phyloP scores from a whole-genome alignment of 2,797 vertebrate genomes.

The Sylvilagus floridanus region DNA sequence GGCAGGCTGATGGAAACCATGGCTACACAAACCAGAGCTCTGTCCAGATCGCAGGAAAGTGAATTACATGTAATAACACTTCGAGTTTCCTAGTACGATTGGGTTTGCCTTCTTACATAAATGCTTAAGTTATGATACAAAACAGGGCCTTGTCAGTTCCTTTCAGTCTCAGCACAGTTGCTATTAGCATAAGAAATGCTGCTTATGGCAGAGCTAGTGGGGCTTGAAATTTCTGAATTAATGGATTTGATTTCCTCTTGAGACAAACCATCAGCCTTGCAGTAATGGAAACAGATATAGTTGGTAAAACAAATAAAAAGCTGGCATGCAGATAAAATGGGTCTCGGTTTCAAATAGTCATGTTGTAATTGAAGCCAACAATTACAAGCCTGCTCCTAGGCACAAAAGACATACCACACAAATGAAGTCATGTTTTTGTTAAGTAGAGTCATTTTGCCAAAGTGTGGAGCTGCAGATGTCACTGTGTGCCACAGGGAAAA shows the following conservation, averaged over 20 bases:
- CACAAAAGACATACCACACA: conserved; percentile 89
- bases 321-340: conserved; percentile 90
- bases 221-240: conserved; percentile 93
- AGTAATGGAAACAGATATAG: conserved; percentile 92
- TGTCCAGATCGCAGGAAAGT: conserved; percentile 84
- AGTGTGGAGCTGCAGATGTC: conserved; percentile 86
- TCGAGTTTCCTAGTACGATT: conserved; percentile 88
- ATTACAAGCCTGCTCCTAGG: conserved; percentile 89
- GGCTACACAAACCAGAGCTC: conserved; percentile 79
- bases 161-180: conserved; percentile 88
- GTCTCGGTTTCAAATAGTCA: conserved; percentile 91
- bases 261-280: conserved; percentile 91
- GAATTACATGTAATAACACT: conserved; percentile 88
- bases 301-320: conserved; percentile 92
- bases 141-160: conserved; percentile 87
- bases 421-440: conserved; percentile 90
- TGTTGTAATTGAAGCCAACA: conserved; percentile 91
- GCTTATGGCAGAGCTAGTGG: conserved; percentile 89
- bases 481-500: conserved; percentile 83
- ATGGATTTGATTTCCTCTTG: conserved; percentile 92
- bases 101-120: conserved; percentile 89
- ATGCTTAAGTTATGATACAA: conserved; percentile 90
- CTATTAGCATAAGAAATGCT: conserved; percentile 91
- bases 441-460: conserved; percentile 88
- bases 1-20: conserved; percentile 82